Conservation (phyloP, 2,113 vertebrate genomes). For the Alaudala cheleensis region DNA sequence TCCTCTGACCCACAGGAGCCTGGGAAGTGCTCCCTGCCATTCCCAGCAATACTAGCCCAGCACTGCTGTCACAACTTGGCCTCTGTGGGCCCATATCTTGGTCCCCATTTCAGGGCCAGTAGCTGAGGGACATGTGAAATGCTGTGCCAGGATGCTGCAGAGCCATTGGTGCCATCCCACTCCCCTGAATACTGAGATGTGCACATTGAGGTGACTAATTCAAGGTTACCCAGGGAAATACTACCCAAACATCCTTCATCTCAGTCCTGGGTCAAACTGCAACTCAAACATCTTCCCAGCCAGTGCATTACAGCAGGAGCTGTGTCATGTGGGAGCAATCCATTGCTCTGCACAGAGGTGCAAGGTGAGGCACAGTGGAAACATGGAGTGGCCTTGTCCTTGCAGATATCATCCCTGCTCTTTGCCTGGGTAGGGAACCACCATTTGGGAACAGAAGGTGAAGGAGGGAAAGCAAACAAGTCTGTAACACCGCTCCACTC, state of each 20-base stretch:
- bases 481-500: rapidly evolving
- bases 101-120: neutral
- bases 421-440: neutral
- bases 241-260: neutral
- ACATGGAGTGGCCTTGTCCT: neutral
- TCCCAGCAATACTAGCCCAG: neutral
- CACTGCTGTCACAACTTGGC: neutral
- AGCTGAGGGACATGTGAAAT: neutral
- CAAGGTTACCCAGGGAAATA: neutral
- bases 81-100: rapidly evolving
- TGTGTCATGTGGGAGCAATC: neutral
- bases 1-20: rapidly evolving
- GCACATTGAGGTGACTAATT: neutral
- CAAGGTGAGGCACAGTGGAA: neutral
- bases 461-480: neutral
- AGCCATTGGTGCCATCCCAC: rapidly evolving
- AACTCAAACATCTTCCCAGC: neutral
- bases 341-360: neutral
- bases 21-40: neutral
- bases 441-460: neutral
- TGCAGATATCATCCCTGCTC: neutral
- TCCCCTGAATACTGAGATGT: neutral
- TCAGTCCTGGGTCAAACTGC: neutral
- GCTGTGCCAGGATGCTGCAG: neutral
- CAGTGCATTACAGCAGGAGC: neutral